These are phyloP conservation scores for Bos taurus DNA, from an alignment of 2,113 vertebrate genomes.

Conservation along the genomic window ARS-UCD2.0 NC_037350.1:4190001-4190500, in stretches of 20 bases:
- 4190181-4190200: background rate
- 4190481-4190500: background rate
- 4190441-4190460: background rate
- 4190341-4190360: background rate
- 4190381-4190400: background rate
- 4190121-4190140: background rate
- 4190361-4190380: background rate
- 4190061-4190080: background rate
- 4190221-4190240: background rate
- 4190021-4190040: background rate
- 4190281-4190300: background rate
- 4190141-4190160: background rate
- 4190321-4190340: background rate
- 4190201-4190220: background rate
- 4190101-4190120: background rate
- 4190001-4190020: background rate
- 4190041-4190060: background rate
- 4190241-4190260: background rate
- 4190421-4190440: background rate
- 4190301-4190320: background rate
- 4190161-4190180: background rate
- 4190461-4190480: background rate
- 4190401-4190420: background rate
- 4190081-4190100: background rate
- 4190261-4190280: background rate